Evolutionary conservation across 1,140 invertebrate genomes (phyloP), one percentile per base, ranked within the genome.

Genomic region (Marisa cornuarietis): DNA sequence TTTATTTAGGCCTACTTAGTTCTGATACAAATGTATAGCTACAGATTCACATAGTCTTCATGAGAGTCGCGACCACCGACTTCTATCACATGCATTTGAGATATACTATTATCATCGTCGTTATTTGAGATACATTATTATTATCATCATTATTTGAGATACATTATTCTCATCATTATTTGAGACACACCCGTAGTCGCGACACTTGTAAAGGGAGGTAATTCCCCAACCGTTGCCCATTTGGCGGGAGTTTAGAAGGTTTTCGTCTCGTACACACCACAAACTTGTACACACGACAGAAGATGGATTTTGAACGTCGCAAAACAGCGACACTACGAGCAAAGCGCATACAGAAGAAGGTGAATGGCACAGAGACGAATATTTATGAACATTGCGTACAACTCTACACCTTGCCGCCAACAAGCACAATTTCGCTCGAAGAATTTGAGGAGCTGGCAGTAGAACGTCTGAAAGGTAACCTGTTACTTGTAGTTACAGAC

Each of bases 361-460:
- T 76, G 11, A 76, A 76, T 65, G 74, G 49, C 6, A 63, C 6
- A 9, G 61, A 42, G n/a, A 63, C 24, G 31, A 63, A 49, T 24
- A 52, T 16, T 26, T 77, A 69, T 49, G 24, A 49, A 22, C 76
- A 77, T n/a, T 69, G 63, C 26, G 42, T 89, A 18, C 87, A 88
- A 79, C 92, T 98, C 85, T 98, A 98, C 88, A 93, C 93, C 84
- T 85, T 93, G n/a, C 94, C 95, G 62, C 97, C 97, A n/a, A 91
- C 86, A 66, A 93, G 94, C 80, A 92, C 93, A 76, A 93, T 98
- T 78, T 93, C 93, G 78, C 92, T 98, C 31, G 91, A 94, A 79
- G 96, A 98, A 88, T 97, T 98, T 92, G 96, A 98, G 93, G 94
- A 95, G 74, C 93, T 95, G 83, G 95, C 96, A 16, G 88, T 96